Conservation (phyloP, 1,140 invertebrate species). For the Thaumatotibia leucotreta region DNA sequence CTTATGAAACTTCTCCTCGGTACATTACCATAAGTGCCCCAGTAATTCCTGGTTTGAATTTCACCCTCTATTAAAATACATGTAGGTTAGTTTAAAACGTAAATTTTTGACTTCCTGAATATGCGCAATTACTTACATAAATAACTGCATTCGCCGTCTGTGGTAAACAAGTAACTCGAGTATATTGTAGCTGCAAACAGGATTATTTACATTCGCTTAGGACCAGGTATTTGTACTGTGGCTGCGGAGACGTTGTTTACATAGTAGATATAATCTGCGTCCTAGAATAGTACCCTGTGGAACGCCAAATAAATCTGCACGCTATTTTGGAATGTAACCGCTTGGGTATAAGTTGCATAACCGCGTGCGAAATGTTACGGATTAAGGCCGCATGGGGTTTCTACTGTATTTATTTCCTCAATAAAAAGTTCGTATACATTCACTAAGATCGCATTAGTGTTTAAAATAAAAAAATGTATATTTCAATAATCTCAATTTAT, state of each 20-base stretch:
- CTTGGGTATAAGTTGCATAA: background rate
- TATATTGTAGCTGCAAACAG: background rate
- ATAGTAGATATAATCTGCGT: background rate
- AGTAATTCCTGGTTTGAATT: no score
- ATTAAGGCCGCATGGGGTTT: background rate
- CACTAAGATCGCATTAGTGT: no score
- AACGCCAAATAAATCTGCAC: background rate
- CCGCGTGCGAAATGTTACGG: background rate
- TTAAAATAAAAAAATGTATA: no score
- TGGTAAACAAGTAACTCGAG: background rate
- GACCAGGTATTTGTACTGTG: background rate
- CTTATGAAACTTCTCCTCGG: no score
- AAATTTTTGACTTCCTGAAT: no score
- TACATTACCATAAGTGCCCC: no score
- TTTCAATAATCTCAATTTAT: no score
- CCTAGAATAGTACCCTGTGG: background rate
- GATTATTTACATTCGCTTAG: background rate
- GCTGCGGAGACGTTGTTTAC: background rate
- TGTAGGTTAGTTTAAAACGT: no score
- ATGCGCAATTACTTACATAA: background rate
- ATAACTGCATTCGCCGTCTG: background rate
- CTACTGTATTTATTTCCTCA: no score
- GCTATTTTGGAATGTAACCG: background rate
- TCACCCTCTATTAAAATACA: no score
- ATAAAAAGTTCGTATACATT: no score